Evolutionary conservation across 2,797 vertebrate species (phyloP), one percentile per base, ranked within the genome.

Genomic region (Miichthys miiuy): DNA sequence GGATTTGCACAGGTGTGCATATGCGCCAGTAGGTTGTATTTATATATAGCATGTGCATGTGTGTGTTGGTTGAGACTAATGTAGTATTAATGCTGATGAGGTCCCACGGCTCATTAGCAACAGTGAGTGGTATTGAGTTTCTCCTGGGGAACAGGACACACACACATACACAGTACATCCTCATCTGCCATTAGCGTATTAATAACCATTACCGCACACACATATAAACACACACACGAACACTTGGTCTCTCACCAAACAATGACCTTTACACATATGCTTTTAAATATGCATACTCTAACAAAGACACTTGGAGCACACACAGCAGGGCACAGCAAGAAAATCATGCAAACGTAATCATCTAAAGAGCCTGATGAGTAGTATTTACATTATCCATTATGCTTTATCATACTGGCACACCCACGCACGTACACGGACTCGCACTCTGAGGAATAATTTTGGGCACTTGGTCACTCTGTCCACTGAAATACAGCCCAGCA

Each of bases 11-110:
- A 85, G 81, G 77, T 87, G 82, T 76, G 68, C 62, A 58, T 70
- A 79, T 75, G 78, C 13, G 20, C n/a, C 70, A 41, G 47, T 73
- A 68, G 71, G 54, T 54, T 76, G 64, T 80, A 60, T 86, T 64
- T 85, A 76, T 85, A 72, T 83, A 70, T 60, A 76, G 48, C 44
- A 11, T 71, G 54, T 72, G 60, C 11, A 21, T 64, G 44, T 68
- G 62, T 82, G 87, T 75, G 54, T 50, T 79, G 79, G 60, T 75
- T 83, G 76, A 82, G 77, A 82, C 86, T 91, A 93, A 94, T 93
- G 92, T 88, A 84, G 83, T 91, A 93, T 94, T 95, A 94, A 94
- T 94, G 89, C 89, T 90, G 92, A 93, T 93, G 87, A 93, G 88
- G 77, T 93, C 94, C 90, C 92, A 77, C 48, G 84, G 91, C 91